A percentile compares a stretch with the other conserved stretches of the same genome.
Evolutionary conservation across 2,113 vertebrate species (phyloP).

Genomic region (Tupaia tana): DNA sequence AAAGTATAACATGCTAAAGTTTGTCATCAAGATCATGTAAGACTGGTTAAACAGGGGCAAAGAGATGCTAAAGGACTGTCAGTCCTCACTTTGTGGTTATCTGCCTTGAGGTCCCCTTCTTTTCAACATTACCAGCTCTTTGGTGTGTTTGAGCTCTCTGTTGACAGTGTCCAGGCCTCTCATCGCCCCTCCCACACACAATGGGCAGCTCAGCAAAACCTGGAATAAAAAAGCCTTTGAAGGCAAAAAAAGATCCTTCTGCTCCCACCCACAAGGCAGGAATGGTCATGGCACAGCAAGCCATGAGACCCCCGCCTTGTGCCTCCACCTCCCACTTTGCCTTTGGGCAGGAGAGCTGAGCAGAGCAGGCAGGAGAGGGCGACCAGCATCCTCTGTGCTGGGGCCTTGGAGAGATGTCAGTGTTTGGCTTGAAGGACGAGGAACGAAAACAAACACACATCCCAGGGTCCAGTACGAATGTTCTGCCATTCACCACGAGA

Average conservation of each 20-base stretch:
- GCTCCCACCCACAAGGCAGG: not conserved
- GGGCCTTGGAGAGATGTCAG: not conserved
- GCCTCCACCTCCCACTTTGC: not conserved
- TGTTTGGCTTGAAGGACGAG: not conserved
- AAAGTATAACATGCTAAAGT: not conserved
- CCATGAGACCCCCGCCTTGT: not conserved
- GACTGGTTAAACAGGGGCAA: not conserved
- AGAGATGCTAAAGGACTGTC: not conserved
- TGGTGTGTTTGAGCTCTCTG: conserved; percentile 3
- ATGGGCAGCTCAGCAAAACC: not conserved
- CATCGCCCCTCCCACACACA: not conserved
- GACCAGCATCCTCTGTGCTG: not conserved
- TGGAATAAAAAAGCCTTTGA: not conserved
- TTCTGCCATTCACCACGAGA: not conserved
- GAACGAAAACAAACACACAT: not conserved
- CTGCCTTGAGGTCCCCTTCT: conserved; percentile 47
- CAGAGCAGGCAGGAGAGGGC: not conserved
- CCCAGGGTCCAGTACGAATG: not conserved
- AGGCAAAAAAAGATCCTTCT: not conserved
- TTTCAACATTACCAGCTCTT: not conserved
- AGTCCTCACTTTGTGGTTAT: not conserved
- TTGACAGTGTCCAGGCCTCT: conserved; percentile 62
- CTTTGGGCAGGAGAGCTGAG: not conserved
- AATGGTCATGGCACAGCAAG: not conserved
- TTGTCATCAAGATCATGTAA: not conserved